phyloP scores from a whole-genome alignment of 2,113 vertebrate species.

The Gyps fulvus region DNA sequence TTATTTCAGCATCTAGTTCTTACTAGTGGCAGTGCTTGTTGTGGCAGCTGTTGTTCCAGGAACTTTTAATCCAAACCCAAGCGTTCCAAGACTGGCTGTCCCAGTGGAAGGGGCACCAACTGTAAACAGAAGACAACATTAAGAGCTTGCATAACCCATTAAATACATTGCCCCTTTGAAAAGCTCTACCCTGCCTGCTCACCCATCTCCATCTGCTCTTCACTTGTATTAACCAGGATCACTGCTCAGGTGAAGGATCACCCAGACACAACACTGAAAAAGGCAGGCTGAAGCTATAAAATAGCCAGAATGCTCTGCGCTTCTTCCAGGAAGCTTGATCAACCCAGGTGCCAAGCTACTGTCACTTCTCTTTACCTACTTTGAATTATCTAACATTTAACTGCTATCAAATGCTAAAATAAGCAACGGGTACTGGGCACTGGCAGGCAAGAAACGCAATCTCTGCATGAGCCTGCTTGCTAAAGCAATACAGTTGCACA shows the following conservation, averaged over 20 bases:
- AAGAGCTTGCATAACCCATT: neutral
- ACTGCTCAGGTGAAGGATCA: neutral
- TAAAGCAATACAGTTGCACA: neutral
- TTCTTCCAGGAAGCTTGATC: neutral
- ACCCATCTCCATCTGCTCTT: neutral
- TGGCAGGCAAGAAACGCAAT: neutral
- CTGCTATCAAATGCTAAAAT: neutral
- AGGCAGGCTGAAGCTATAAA: neutral
- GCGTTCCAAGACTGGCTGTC: neutral
- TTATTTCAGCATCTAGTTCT: neutral
- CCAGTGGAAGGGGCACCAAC: constrained; percentile 57
- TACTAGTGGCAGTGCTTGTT: constrained; percentile 36
- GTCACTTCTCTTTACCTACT: neutral
- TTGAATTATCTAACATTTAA: neutral
- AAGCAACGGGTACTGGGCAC: neutral
- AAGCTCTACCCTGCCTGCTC: neutral
- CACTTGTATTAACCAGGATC: neutral
- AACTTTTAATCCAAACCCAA: constrained; percentile 69
- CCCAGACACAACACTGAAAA: neutral
- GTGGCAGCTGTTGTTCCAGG: constrained; percentile 21
- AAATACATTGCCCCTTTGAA: neutral
- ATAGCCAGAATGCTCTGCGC: neutral
- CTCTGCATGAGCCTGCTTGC: neutral
- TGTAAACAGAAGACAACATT: neutral
- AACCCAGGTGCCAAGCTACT: neutral